Evolutionary conservation across 1,140 invertebrate genomes (phyloP).

Genomic region (Pinna nobilis): DNA sequence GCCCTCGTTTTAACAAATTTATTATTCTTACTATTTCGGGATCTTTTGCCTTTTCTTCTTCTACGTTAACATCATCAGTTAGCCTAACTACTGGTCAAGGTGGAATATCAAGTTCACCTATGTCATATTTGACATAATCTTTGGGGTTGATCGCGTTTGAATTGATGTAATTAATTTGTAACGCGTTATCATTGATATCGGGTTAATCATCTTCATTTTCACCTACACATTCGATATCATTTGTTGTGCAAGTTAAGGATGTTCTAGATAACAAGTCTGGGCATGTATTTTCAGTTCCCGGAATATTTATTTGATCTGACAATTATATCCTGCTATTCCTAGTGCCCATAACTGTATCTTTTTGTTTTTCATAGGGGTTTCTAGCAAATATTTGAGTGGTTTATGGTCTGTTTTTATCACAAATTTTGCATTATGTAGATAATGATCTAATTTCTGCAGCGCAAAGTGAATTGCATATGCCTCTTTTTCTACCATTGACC

Average conservation of each 20-base stretch:
- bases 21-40: not conserved
- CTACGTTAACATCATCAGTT: constrained; percentile 3
- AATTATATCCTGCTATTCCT: constrained; percentile 32
- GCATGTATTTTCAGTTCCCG: constrained; percentile 27
- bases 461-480: constrained; percentile 51
- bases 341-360: constrained; percentile 49
- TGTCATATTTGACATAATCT: not conserved
- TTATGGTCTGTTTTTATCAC: constrained; percentile 51
- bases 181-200: constrained; percentile 5
- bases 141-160: too few species aligned
- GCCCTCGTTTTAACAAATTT: not conserved
- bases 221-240: too few species aligned
- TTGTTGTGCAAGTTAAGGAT: too few species aligned
- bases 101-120: not conserved
- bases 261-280: constrained; percentile 40
- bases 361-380: constrained; percentile 39
- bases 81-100: not conserved
- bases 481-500: constrained; percentile 51
- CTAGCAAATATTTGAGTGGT: constrained; percentile 39
- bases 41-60: constrained; percentile 30
- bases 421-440: constrained; percentile 54
- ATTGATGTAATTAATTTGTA: not conserved
- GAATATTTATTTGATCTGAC: constrained; percentile 38
- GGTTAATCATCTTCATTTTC: not conserved
- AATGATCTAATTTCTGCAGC: constrained; percentile 53